phyloP scores from a whole-genome alignment of 2,113 vertebrate species.

The Zosterops japonicus region DNA sequence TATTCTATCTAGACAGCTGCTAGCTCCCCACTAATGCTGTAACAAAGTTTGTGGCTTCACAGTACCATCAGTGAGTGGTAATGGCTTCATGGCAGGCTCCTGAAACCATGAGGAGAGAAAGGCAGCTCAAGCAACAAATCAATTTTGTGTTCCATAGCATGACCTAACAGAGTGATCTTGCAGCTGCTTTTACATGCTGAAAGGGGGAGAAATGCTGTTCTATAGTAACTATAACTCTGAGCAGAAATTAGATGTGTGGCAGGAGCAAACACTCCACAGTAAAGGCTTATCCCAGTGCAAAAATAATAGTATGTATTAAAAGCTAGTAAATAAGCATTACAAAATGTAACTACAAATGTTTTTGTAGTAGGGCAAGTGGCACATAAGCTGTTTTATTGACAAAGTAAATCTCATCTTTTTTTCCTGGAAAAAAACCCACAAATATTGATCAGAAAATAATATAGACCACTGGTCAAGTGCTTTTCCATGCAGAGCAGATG shows the following conservation, averaged over 20 bases:
- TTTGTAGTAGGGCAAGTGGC: neutral
- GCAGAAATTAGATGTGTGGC: neutral
- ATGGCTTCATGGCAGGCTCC: neutral
- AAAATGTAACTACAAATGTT: neutral
- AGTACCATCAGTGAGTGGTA: neutral
- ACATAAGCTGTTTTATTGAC: neutral
- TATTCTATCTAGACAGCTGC: neutral
- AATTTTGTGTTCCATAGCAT: neutral
- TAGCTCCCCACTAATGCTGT: neutral
- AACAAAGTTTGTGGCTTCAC: neutral
- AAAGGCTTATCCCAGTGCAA: neutral
- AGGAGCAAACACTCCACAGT: neutral
- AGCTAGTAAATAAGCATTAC: neutral
- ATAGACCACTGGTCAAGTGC: neutral
- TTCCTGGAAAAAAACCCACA: fast-evolving
- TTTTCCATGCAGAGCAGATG: neutral
- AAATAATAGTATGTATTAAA: neutral
- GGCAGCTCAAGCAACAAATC: neutral
- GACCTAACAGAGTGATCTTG: neutral
- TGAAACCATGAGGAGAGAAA: neutral
- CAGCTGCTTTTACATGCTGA: neutral
- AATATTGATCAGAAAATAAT: neutral
- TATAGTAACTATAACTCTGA: neutral
- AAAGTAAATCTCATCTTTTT: neutral
- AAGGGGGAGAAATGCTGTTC: neutral